phyloP scores from a whole-genome alignment of 2,113 vertebrate species.

The Narcine bancroftii region DNA sequence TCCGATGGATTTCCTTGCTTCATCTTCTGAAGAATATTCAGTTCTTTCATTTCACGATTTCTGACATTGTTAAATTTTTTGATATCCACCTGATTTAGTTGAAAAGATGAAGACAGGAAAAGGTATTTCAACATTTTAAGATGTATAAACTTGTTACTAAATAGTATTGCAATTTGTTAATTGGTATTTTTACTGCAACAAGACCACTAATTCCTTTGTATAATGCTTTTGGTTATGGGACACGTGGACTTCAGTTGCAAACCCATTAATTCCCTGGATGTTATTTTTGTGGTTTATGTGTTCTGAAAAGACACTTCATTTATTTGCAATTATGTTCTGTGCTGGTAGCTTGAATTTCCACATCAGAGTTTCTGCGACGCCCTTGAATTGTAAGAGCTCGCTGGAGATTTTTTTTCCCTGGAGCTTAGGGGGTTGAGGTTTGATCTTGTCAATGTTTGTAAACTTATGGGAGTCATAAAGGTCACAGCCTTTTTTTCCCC shows the following conservation, averaged over 20 bases:
- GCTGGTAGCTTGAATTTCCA: not conserved
- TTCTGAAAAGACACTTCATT: not conserved
- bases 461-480: too few species aligned
- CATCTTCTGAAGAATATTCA: conserved; percentile 64
- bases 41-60: conserved; percentile 65
- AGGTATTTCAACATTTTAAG: not conserved
- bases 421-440: too few species aligned
- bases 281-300: not conserved
- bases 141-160: not conserved
- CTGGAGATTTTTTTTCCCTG: too few species aligned
- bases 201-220: not conserved
- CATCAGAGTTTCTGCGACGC: not conserved
- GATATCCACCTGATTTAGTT: conserved; percentile 57
- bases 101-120: not conserved
- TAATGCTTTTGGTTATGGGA: not conserved
- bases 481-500: too few species aligned
- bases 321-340: not conserved
- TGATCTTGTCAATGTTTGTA: too few species aligned
- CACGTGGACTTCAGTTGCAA: not conserved
- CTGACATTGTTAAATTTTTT: conserved; percentile 63
- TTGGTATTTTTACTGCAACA: not conserved
- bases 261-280: not conserved
- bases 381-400: too few species aligned
- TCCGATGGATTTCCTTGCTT: conserved; percentile 60
- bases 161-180: not conserved